These are phyloP conservation scores for Adelognathus sp. DNA, from an alignment of 2,888 invertebrate genomes.

Conservation along the genomic window DNA sequence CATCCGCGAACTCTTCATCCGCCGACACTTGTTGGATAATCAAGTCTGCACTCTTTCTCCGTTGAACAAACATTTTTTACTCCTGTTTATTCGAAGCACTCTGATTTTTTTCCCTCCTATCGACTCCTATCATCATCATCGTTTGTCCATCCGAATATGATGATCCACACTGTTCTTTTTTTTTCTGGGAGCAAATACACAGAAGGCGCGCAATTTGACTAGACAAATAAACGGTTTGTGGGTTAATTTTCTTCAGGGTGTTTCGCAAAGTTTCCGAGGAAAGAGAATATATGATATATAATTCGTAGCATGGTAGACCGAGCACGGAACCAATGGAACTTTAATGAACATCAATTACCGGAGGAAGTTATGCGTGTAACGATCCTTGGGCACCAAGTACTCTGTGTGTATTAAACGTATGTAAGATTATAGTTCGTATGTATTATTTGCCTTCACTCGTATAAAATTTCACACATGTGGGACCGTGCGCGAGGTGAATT, in stretches of 20 bases:
- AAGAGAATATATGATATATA: no score
- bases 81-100: background rate
- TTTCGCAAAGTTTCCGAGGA: background rate
- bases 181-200: background rate
- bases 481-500: background rate
- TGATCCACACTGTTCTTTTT: background rate
- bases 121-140: background rate
- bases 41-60: no score
- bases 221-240: background rate
- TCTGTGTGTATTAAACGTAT: constrained; percentile 14
- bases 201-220: background rate
- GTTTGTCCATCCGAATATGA: background rate
- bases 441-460: background rate
- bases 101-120: background rate
- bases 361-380: constrained; percentile 55
- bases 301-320: constrained; percentile 52
- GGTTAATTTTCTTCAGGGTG: constrained; percentile 22
- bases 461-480: background rate
- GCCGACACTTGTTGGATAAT: no score
- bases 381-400: constrained; percentile 36
- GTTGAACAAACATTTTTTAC: no score
- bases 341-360: constrained; percentile 56
- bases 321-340: constrained; percentile 53
- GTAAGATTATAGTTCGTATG: constrained; percentile 13
- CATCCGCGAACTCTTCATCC: no score